Percentiles rank a stretch among this genome's conserved stretches.
Evolutionary conservation across 2,888 invertebrate species (phyloP).

Genomic region (Caenorhabditis auriculariae): DNA sequence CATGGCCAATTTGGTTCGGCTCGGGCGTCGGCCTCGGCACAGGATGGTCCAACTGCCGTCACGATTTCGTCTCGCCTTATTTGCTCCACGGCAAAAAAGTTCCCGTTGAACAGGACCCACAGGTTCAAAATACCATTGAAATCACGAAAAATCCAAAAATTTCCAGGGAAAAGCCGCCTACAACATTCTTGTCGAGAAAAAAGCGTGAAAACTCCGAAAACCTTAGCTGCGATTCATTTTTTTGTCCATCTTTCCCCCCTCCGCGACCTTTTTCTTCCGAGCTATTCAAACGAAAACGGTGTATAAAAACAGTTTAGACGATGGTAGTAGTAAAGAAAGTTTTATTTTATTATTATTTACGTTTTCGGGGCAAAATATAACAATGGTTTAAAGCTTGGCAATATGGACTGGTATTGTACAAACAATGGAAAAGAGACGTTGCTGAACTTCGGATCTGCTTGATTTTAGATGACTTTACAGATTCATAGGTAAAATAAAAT

Average conservation of each 20-base stretch:
- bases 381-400: too few species aligned
- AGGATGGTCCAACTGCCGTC: constrained; percentile 84
- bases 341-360: too few species aligned
- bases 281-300: neutral
- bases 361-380: too few species aligned
- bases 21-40: constrained; percentile 87
- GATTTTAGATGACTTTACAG: too few species aligned
- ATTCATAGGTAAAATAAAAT: too few species aligned
- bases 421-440: too few species aligned
- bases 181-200: constrained; percentile 41
- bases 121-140: constrained; percentile 9
- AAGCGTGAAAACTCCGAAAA: constrained; percentile 2
- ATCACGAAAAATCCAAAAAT: neutral
- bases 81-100: constrained; percentile 63
- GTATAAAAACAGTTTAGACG: too few species aligned
- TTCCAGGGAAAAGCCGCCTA: constrained; percentile 39
- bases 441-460: too few species aligned
- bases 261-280: neutral
- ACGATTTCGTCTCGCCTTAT: constrained; percentile 68
- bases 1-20: constrained; percentile 86
- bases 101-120: constrained; percentile 45
- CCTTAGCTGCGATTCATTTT: neutral
- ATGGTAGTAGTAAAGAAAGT: too few species aligned
- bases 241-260: neutral
- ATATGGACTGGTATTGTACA: too few species aligned